phyloP scores from a whole-genome alignment of 2,113 vertebrate genomes.

The Spermophilus dauricus region DNA sequence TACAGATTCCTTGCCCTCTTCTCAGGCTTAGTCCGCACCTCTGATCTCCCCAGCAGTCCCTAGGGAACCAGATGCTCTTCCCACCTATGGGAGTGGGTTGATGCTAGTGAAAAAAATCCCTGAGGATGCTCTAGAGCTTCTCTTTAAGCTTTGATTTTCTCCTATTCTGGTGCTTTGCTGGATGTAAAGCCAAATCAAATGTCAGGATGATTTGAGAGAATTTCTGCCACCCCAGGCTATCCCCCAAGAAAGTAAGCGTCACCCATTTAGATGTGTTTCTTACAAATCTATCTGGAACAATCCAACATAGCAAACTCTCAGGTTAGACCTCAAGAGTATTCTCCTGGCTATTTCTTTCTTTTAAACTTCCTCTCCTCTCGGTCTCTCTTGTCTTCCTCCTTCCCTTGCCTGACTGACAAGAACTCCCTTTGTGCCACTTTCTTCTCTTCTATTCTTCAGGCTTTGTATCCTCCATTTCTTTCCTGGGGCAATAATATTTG shows the following conservation, averaged over 20 bases:
- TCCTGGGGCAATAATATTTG: not conserved
- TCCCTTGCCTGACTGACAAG: not conserved
- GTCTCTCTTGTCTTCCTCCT: not conserved
- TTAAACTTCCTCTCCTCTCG: not conserved
- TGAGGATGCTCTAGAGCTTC: not conserved
- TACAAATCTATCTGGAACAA: not conserved
- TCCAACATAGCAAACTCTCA: not conserved
- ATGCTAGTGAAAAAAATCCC: not conserved
- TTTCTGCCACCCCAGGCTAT: not conserved
- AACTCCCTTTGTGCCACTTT: not conserved
- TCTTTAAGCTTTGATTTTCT: not conserved
- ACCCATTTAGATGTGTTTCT: not conserved
- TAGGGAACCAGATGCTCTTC: not conserved
- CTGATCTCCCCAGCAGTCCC: not conserved
- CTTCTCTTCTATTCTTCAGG: not conserved
- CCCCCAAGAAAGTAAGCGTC: not conserved
- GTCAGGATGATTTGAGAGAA: not conserved
- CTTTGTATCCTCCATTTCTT: not conserved
- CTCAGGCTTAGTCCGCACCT: not conserved
- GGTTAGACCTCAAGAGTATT: not conserved
- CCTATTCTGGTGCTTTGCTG: not conserved
- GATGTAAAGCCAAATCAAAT: not conserved
- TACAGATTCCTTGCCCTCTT: not conserved
- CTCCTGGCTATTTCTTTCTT: not conserved
- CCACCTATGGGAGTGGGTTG: accelerated